Conservation (phyloP, 2,888 invertebrate species). For the Orthosia gothica region DNA sequence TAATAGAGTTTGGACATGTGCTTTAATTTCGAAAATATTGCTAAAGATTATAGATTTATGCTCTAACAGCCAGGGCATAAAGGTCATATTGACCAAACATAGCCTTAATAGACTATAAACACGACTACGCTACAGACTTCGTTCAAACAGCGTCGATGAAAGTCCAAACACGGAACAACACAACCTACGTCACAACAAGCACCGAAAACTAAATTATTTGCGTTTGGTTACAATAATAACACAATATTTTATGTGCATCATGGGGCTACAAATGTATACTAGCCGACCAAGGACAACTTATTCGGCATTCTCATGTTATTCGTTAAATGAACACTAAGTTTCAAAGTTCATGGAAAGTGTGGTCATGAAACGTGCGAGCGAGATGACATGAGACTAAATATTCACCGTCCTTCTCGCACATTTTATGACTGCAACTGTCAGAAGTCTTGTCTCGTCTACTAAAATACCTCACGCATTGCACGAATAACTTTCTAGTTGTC, state of each 20-base stretch:
- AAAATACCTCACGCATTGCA: not conserved
- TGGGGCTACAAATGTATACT: slow-evolving; percentile 58
- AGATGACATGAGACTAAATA: not conserved
- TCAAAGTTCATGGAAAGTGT: not conserved
- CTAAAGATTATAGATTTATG: not conserved
- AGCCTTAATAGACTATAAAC: slow-evolving; percentile 26
- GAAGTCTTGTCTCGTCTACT: not conserved
- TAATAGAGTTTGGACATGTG: not conserved
- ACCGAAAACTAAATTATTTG: slow-evolving; percentile 77
- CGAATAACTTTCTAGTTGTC: not conserved
- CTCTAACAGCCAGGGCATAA: not conserved
- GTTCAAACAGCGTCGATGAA: slow-evolving; percentile 69
- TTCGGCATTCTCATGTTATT: not conserved
- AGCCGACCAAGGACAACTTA: not conserved
- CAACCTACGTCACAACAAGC: slow-evolving; percentile 82
- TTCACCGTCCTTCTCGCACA: not conserved
- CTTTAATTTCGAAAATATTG: too few relatives aligned
- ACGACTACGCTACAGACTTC: slow-evolving; percentile 60
- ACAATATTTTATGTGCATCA: slow-evolving; percentile 42
- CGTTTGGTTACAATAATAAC: slow-evolving; percentile 68
- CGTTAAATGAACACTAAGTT: not conserved
- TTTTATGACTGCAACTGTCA: not conserved
- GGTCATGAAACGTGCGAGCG: not conserved
- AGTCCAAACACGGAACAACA: slow-evolving; percentile 71
- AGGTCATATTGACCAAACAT: slow-evolving; percentile 34